These are phyloP conservation scores for Crematogaster levior DNA, from an alignment of 2,888 invertebrate genomes.

Conservation along the genomic window DNA sequence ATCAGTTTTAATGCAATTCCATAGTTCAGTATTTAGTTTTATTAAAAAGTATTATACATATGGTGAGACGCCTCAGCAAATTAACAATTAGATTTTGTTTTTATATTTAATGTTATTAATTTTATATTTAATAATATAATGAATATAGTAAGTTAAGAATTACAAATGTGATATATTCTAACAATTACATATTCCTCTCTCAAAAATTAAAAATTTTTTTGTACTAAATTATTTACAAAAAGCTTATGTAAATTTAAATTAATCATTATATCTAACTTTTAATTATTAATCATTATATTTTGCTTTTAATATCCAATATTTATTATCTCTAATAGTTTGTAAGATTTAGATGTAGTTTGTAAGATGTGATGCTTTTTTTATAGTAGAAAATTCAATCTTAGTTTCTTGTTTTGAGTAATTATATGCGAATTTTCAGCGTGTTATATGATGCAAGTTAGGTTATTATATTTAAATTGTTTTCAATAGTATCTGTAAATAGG, in stretches of 20 bases:
- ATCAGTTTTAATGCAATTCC: not conserved
- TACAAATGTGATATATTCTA: not conserved
- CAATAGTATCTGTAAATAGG: not conserved
- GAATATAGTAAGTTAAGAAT: not conserved
- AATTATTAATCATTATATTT: not conserved
- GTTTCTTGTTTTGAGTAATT: not conserved
- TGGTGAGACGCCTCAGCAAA: not conserved
- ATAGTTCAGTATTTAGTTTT: not conserved
- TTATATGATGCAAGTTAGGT: conserved; percentile 4
- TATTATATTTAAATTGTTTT: conserved; percentile 5
- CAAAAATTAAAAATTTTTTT: not conserved
- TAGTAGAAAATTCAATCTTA: not conserved
- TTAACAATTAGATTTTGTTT: not conserved
- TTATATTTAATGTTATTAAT: no score
- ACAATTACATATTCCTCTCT: not conserved
- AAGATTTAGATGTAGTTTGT: not conserved
- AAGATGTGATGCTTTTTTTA: not conserved
- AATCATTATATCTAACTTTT: no score
- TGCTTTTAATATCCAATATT: not conserved
- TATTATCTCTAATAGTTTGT: not conserved
- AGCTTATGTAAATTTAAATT: not conserved
- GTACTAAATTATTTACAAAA: not conserved
- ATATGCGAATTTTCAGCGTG: not conserved
- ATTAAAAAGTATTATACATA: not conserved
- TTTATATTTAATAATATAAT: not conserved